Conservation (phyloP, 2,888 invertebrate genomes). For the Camptogramma bilineatum region DNA sequence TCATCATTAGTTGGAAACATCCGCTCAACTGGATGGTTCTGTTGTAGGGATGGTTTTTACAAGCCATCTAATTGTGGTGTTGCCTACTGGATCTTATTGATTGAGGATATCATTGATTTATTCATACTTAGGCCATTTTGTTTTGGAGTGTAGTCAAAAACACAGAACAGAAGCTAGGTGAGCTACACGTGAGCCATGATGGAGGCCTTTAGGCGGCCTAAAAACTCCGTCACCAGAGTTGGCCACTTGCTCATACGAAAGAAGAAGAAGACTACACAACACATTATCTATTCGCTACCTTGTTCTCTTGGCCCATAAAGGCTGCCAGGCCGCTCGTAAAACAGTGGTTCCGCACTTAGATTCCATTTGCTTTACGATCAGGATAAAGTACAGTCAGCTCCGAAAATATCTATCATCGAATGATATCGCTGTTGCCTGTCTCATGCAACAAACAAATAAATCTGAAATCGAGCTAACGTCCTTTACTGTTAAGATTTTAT, state of each 20-base stretch:
- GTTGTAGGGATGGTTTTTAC: neutral
- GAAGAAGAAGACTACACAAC: neutral
- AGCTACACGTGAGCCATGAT: too few relatives aligned
- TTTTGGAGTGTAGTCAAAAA: too few relatives aligned
- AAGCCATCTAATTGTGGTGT: neutral
- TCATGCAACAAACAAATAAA: neutral
- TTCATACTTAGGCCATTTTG: too few relatives aligned
- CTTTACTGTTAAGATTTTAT: too few relatives aligned
- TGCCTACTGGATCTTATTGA: too few relatives aligned
- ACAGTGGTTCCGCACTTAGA: conserved; percentile 45
- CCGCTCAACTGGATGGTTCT: neutral
- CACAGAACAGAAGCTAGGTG: too few relatives aligned
- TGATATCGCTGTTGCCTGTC: neutral
- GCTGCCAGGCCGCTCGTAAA: conserved; percentile 28
- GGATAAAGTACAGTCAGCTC: conserved; percentile 51
- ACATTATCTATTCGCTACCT: conserved; percentile 6
- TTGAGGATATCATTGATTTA: too few relatives aligned
- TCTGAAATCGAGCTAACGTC: neutral
- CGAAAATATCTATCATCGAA: neutral
- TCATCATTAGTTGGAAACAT: conserved; percentile 1
- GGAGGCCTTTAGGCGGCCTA: too few relatives aligned
- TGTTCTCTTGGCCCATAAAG: conserved; percentile 21
- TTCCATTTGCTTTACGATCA: conserved; percentile 63
- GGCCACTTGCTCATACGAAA: neutral
- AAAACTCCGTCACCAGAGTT: too few relatives aligned